Conservation (phyloP, 1,140 invertebrate genomes). For the Vanessa tameamea region DNA sequence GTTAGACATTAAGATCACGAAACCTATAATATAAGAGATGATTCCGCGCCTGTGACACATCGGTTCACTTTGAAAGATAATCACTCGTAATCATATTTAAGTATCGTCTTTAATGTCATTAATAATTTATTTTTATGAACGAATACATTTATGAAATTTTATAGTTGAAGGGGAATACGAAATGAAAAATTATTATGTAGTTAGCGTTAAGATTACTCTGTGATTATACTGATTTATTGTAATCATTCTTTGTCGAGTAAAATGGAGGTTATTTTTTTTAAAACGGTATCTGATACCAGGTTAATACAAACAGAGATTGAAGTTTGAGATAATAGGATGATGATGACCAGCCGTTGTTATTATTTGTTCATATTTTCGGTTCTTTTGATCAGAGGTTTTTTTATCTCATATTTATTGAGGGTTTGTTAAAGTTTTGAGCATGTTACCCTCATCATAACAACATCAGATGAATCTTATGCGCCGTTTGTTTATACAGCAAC, state of each 20-base stretch:
- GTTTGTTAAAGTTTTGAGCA: no score
- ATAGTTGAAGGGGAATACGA: neutral
- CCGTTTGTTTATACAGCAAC: no score
- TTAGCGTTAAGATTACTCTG: constrained; percentile 3
- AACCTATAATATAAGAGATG: neutral
- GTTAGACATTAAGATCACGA: constrained; percentile 23
- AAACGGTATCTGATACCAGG: neutral
- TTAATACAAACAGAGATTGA: neutral
- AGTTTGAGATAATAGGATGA: no score
- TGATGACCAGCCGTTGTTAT: no score
- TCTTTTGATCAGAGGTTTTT: no score
- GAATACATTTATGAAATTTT: constrained; percentile 4
- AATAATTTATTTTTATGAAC: constrained; percentile 3
- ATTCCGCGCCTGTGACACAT: neutral
- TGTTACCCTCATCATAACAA: no score
- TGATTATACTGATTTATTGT: neutral
- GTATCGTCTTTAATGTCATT: constrained; percentile 3
- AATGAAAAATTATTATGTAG: constrained; percentile 14
- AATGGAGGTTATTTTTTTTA: neutral
- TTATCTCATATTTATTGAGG: no score
- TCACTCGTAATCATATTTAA: constrained; percentile 5
- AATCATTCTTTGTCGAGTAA: neutral
- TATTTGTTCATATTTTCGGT: no score
- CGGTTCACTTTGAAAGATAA: constrained; percentile 7
- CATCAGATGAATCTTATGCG: no score